phyloP scores from a whole-genome alignment of 30 jellyfish, hydroid and myxozoan species.

The Cassiopea andromeda region DNA sequence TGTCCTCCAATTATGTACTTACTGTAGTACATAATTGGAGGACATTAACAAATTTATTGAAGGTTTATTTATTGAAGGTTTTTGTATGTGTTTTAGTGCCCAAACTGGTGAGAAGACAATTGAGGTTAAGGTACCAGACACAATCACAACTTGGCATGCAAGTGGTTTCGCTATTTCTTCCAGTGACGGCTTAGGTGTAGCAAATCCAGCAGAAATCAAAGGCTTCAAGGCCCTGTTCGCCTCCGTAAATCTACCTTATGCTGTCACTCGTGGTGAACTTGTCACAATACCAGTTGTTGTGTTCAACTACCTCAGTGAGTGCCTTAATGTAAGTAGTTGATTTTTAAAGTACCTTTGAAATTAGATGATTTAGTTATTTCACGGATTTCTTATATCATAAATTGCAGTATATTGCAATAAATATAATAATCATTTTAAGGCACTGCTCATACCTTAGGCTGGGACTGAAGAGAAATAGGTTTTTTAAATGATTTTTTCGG shows the following conservation, averaged over 20 bases:
- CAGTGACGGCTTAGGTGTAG: slow-evolving; percentile 88
- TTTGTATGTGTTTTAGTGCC: slow-evolving; percentile 40
- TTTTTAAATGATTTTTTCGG: too few species aligned
- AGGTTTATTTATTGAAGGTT: neutral
- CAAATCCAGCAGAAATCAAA: slow-evolving; percentile 76
- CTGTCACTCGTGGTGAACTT: slow-evolving; percentile 92
- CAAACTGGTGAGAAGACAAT: slow-evolving; percentile 76
- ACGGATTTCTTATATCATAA: neutral
- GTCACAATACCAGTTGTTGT: slow-evolving; percentile 89
- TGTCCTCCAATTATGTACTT: too few species aligned
- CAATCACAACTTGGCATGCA: slow-evolving; percentile 95
- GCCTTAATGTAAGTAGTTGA: slow-evolving; percentile 81
- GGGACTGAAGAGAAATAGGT: too few species aligned
- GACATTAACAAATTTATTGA: neutral
- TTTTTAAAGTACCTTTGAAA: too few species aligned
- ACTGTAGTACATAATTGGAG: neutral
- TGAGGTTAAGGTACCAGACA: slow-evolving; percentile 88
- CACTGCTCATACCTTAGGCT: too few species aligned
- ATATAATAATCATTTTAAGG: too few species aligned
- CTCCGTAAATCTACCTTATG: slow-evolving; percentile 87
- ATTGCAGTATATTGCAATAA: neutral
- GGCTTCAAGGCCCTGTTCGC: slow-evolving; percentile 90
- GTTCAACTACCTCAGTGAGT: slow-evolving; percentile 77
- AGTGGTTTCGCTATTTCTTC: slow-evolving; percentile 89
- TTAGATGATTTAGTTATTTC: too few species aligned